phyloP scores from a whole-genome alignment of 2,888 invertebrate species.

The Thera britannica region DNA sequence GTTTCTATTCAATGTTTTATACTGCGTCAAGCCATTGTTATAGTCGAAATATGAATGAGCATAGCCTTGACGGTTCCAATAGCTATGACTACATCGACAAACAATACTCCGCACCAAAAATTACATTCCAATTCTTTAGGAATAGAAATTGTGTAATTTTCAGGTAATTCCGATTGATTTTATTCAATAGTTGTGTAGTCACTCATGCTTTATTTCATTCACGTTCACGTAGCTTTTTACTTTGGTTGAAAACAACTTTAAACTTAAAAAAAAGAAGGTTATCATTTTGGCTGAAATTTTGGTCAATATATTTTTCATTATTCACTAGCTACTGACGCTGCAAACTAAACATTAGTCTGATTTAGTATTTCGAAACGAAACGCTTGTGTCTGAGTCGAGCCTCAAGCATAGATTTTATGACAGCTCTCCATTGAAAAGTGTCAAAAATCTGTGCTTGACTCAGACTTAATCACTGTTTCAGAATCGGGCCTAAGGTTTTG shows the following conservation, averaged over 20 bases:
- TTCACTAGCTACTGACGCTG: too few relatives aligned
- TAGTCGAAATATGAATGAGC: conserved; percentile 14
- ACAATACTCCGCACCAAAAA: conserved; percentile 9
- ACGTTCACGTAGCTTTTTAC: not conserved
- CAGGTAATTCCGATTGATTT: conserved; percentile 9
- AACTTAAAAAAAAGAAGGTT: not conserved
- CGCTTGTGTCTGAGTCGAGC: too few relatives aligned
- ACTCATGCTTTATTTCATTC: conserved; percentile 6
- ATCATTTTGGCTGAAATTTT: too few relatives aligned
- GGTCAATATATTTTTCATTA: too few relatives aligned
- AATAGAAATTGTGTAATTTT: conserved; percentile 34
- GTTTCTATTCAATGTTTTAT: conserved; percentile 11
- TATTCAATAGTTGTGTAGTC: conserved; percentile 27
- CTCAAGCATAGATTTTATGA: too few relatives aligned
- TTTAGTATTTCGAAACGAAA: too few relatives aligned
- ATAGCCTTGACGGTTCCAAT: conserved; percentile 26
- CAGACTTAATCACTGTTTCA: too few relatives aligned
- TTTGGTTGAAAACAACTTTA: not conserved
- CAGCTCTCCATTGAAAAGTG: too few relatives aligned
- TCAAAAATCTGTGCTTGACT: too few relatives aligned
- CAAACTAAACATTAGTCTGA: too few relatives aligned
- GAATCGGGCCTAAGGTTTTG: too few relatives aligned
- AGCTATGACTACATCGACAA: conserved; percentile 7
- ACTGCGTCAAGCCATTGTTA: conserved; percentile 10
- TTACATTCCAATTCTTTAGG: conserved; percentile 25